Evolutionary conservation across 1,140 invertebrate genomes (phyloP).

Genomic region (Drosophila nigromelanica): DNA sequence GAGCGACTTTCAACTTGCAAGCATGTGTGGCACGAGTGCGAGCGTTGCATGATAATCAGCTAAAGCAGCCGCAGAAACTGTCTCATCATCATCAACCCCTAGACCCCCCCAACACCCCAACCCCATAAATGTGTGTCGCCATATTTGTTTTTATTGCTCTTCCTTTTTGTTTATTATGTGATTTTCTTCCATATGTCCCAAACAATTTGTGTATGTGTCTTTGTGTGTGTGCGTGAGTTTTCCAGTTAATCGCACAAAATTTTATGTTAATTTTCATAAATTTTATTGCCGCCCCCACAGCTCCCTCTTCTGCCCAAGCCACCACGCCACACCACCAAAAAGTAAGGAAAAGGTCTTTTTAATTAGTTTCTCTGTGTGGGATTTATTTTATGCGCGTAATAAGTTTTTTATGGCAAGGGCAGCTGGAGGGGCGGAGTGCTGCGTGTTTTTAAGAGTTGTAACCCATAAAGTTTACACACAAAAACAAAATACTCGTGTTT

Average conservation of each 20-base stretch:
- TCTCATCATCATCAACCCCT: slow-evolving; percentile 42
- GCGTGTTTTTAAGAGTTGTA: slow-evolving; percentile 70
- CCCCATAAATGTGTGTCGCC: slow-evolving; percentile 56
- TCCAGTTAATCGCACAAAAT: slow-evolving; percentile 77
- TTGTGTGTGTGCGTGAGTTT: slow-evolving; percentile 59
- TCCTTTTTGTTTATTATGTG: slow-evolving; percentile 78
- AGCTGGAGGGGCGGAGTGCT: neutral
- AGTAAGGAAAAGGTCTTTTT: slow-evolving; percentile 68
- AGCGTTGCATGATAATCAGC: slow-evolving; percentile 64
- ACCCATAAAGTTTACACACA: slow-evolving; percentile 61
- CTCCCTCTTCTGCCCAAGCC: too few relatives aligned
- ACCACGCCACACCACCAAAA: slow-evolving; percentile 4
- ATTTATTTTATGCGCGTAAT: slow-evolving; percentile 57
- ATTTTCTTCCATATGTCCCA: slow-evolving; percentile 71
- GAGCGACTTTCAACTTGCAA: slow-evolving; percentile 48
- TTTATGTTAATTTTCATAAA: slow-evolving; percentile 84
- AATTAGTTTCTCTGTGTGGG: slow-evolving; percentile 74
- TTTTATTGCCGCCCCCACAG: slow-evolving; percentile 73
- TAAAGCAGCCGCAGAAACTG: slow-evolving; percentile 6
- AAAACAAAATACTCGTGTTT: slow-evolving; percentile 57
- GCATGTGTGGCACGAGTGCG: slow-evolving; percentile 46
- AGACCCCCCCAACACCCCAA: slow-evolving; percentile 16
- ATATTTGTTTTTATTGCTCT: slow-evolving; percentile 79
- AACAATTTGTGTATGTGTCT: slow-evolving; percentile 13
- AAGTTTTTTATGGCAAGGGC: slow-evolving; percentile 51